phyloP scores from a whole-genome alignment of 2,888 invertebrate species.

The Acrocyrtus sp. region DNA sequence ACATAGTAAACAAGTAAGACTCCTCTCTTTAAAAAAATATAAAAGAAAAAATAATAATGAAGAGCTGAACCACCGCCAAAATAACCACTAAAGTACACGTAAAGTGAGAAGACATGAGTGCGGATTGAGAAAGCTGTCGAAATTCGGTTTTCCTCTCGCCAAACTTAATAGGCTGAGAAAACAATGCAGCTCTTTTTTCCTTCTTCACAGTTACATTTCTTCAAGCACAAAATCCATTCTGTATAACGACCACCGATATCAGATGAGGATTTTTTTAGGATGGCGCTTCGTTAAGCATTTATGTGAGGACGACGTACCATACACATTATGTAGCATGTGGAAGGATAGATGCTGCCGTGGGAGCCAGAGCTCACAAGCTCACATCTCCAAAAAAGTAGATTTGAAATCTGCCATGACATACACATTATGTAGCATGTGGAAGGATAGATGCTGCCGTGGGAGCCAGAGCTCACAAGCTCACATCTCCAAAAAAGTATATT shows the following conservation, averaged over 20 bases:
- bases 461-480: constrained; percentile 1
- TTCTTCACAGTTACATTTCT: too few species aligned
- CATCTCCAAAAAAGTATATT: constrained; percentile 44
- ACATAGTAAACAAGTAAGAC: too few species aligned
- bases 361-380: not conserved
- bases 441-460: too few species aligned
- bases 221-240: too few species aligned
- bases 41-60: constrained; percentile 1
- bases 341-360: too few species aligned
- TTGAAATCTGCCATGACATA: too few species aligned
- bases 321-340: too few species aligned
- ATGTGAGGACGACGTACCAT: too few species aligned
- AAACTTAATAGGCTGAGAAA: constrained; percentile 12
- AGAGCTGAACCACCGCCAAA: constrained; percentile 41
- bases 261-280: too few species aligned
- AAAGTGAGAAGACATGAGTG: constrained; percentile 21
- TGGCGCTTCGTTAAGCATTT: too few species aligned
- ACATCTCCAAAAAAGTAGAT: constrained; percentile 45
- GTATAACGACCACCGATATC: too few species aligned
- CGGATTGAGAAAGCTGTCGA: constrained; percentile 23
- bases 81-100: constrained; percentile 32
- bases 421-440: too few species aligned
- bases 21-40: constrained; percentile 9
- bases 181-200: constrained; percentile 25
- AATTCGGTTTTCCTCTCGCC: constrained; percentile 21